These are phyloP conservation scores for Xiphydria camelus DNA, from an alignment of 2,888 invertebrate species.

Conservation along the genomic window DNA sequence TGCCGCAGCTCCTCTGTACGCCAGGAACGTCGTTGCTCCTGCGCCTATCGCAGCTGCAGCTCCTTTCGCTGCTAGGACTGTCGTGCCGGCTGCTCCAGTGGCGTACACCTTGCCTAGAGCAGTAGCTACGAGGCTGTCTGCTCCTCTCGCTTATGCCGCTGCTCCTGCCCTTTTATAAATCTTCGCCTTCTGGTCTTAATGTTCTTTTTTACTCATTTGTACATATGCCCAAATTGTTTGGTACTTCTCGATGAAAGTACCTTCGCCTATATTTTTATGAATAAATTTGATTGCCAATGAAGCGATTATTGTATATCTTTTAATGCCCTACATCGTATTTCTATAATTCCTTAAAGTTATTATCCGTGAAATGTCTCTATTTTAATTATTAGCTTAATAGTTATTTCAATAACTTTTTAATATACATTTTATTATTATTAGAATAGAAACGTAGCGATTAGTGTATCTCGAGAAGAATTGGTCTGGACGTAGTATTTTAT, in stretches of 20 bases:
- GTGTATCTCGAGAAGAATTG: too few species aligned
- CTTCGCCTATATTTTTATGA: too few species aligned
- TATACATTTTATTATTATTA: background rate
- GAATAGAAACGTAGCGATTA: too few species aligned
- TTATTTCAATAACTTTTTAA: background rate
- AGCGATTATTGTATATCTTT: background rate
- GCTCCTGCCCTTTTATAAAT: conserved; percentile 5
- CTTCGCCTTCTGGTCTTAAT: background rate
- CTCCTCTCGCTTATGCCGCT: conserved; percentile 20
- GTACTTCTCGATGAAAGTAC: too few species aligned
- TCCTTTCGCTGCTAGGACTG: background rate
- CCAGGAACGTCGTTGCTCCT: conserved; percentile 13
- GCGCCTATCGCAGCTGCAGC: conserved; percentile 13
- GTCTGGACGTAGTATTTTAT: too few species aligned
- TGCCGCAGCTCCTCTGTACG: too few species aligned
- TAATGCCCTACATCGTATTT: too few species aligned
- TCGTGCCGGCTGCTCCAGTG: conserved; percentile 16
- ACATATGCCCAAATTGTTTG: background rate
- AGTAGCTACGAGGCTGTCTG: conserved; percentile 37
- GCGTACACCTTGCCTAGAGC: conserved; percentile 38
- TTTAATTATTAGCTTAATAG: too few species aligned
- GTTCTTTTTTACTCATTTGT: background rate
- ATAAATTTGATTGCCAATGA: too few species aligned
- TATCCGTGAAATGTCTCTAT: too few species aligned
- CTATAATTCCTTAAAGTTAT: too few species aligned